Conservation (phyloP, 2,888 invertebrate species). For the Selenia dentaria region DNA sequence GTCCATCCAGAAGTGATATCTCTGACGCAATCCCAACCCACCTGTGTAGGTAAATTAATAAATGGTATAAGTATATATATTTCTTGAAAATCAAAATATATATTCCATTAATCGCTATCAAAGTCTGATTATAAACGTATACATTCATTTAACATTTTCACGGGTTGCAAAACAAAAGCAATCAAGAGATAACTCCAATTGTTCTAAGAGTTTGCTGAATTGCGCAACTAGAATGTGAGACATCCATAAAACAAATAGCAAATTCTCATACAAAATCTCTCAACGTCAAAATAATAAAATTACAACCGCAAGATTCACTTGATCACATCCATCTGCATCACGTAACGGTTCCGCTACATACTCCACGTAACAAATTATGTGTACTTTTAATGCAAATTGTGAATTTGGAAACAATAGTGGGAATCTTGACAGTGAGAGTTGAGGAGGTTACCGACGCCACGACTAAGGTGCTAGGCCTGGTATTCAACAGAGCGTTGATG, state of each 20-base stretch:
- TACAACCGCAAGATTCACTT: constrained; percentile 24
- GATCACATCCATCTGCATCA: constrained; percentile 43
- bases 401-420: constrained; percentile 38
- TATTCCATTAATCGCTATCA: too few species aligned
- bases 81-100: too few species aligned
- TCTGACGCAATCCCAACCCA: too few species aligned
- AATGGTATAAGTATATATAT: too few species aligned
- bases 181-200: too few species aligned
- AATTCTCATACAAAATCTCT: constrained; percentile 14
- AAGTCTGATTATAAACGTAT: too few species aligned
- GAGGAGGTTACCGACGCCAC: neutral
- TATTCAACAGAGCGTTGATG: too few species aligned
- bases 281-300: constrained; percentile 19
- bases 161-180: too few species aligned
- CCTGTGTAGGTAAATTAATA: too few species aligned
- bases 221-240: constrained; percentile 13
- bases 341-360: constrained; percentile 43
- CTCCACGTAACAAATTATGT: constrained; percentile 32
- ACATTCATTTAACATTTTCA: too few species aligned
- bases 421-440: constrained; percentile 13
- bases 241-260: constrained; percentile 16
- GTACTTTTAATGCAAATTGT: constrained; percentile 34
- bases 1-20: too few species aligned
- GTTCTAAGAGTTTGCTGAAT: neutral
- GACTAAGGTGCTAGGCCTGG: too few species aligned